Evolutionary conservation across 2,888 invertebrate species (phyloP), one percentile per base, ranked within the genome.

Genomic region (Venusia cambrica): DNA sequence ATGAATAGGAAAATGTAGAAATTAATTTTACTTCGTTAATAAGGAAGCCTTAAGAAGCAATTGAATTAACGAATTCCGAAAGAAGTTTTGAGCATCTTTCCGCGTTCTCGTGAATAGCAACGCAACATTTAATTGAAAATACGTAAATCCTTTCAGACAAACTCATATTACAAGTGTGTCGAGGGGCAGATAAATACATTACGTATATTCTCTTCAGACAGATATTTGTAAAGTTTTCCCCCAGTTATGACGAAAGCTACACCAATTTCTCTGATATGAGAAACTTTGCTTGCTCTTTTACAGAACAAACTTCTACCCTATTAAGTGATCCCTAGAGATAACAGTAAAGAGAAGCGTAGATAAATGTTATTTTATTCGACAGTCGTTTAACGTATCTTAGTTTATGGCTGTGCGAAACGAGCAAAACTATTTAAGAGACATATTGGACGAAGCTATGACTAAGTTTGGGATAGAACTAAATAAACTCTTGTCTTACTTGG

Each of bases 181-280:
- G 69, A 73, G 80, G 83, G 85, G 74, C 67, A 74, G 83, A 85
- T 85, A 85, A 85, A 84, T 83, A 79, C 74, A 83, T 85, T 80
- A 79, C 73, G 73, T 78, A 74, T 78, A 74, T 71, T 73, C 70
- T 75, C 80, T 77, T 75, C 78, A 76, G 83, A 84, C 79, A 64
- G 71, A 84, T 77, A 85, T 84, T 84, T 85, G 79, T 83, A 83
- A 87, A 85, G 69, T 85, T 83, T 78, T 68, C 83, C 83, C 83
- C 68, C 81, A n/a, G n/a, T 83, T 84, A 84, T 80, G 83, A 83
- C 68, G 73, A 69, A 80, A 78, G 73, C 75, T 65, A 65, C 61
- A 67, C 72, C 77, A 68, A 81, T 80, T 83, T 78, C 80, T 78
- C 35, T 61, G 75, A 83, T 79, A 80, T 83, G 80, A 81, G 80